Base-by-base conservation (phyloP, 2,888 invertebrate genomes). In the Idaea biselata region DNA sequence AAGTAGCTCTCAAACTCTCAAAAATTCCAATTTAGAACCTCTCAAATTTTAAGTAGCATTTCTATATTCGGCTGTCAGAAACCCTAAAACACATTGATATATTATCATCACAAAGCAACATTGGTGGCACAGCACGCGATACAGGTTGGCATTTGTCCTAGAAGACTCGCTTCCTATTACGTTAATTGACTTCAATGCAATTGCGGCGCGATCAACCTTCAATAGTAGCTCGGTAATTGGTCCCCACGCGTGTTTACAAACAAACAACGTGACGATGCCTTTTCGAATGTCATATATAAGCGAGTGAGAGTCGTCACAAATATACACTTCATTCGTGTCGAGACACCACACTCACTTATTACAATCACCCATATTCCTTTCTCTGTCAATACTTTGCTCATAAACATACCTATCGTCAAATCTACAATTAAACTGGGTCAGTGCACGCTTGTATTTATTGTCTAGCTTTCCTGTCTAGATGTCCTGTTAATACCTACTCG, bases 211-310 rank as follows among this genome's bases (percentile, higher is more conserved):
- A 65, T 60, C 17, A 83, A 79, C 84, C 84, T 86, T 83, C 81
- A 72, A 44, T 44, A 44, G 44, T 44, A 17, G 55, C 17, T 60
- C 67, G 77, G 72, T 66, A 25, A 33, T 55, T 70, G 62, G 65
- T 78, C 64, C 67, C 56, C 67, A 64, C 32, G 58, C 67, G 64
- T 79, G 87, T 88, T 87, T 86, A 86, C 82, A 86, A 88, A 88
- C 85, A 84, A 77, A 78, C 72, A 79, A 81, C 80, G 78, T 79
- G 81, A 78, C 77, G 74, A 75, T 70, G 78, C 64, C 74, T 68
- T 75, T 78, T 75, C 82, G 78, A 78, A 81, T 78, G 78, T 74
- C 77, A 74, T 73, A 65, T 25, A 25, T 58, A 58, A 60, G 65
- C 65, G 62, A 64, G 64, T 62, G 57, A 59, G 58, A 32, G 58